Percentiles rank a stretch among this genome's conserved stretches.
These are phyloP conservation scores for Psephotus haematonotus DNA, from an alignment of 2,113 vertebrate species.

Conservation along the genomic window DNA sequence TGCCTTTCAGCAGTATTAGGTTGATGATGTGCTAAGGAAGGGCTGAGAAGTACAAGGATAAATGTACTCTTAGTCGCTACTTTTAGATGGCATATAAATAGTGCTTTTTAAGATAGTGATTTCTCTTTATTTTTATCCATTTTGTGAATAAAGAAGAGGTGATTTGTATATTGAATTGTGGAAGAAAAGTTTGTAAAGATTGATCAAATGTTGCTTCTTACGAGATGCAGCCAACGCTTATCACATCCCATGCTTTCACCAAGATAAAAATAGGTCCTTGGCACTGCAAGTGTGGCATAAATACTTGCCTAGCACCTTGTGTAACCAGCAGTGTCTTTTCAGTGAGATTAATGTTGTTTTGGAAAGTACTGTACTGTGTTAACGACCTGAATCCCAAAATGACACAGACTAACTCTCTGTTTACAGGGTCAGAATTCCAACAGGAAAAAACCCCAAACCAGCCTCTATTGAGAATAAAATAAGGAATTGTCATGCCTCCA, in stretches of 20 bases:
- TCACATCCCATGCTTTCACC: not conserved
- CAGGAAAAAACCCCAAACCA: not conserved
- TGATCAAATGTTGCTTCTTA: not conserved
- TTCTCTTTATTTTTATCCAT: not conserved
- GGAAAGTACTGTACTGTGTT: not conserved
- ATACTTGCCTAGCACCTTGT: not conserved
- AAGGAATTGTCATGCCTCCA: not conserved
- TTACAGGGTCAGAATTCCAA: not conserved
- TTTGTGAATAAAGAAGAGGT: not conserved
- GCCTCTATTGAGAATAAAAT: not conserved
- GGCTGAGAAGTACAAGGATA: not conserved
- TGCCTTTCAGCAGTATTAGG: not conserved
- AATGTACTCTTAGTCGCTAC: not conserved
- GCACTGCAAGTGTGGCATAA: not conserved
- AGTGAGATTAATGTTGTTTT: not conserved
- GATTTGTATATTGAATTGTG: not conserved
- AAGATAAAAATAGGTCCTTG: not conserved
- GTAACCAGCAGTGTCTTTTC: not conserved
- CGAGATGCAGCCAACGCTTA: not conserved
- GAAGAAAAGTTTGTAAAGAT: not conserved
- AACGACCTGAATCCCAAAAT: not conserved
- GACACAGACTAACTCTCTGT: not conserved
- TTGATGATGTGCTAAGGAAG: not conserved
- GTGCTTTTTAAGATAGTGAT: not conserved
- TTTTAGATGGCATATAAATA: not conserved